These are phyloP conservation scores for Melanaphis sacchari DNA, from an alignment of 1,140 invertebrate genomes.

Conservation along the genomic window DNA sequence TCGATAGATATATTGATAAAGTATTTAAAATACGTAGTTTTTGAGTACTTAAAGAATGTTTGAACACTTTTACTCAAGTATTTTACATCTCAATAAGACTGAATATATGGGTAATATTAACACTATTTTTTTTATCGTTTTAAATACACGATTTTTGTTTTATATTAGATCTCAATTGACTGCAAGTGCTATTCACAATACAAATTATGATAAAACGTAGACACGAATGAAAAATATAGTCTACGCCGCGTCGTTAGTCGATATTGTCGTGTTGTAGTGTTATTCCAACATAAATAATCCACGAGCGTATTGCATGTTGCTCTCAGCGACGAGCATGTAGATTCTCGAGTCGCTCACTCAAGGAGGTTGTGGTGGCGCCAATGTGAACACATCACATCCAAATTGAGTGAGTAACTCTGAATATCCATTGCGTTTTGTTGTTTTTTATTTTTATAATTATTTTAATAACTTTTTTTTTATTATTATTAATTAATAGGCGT, in stretches of 20 bases:
- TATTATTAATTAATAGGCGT: too few relatives aligned
- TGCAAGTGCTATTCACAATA: background rate
- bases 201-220: too few relatives aligned
- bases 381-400: slow-evolving; percentile 91
- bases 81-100: background rate
- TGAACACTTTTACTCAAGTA: too few relatives aligned
- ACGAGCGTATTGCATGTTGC: too few relatives aligned
- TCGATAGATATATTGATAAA: too few relatives aligned
- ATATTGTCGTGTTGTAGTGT: background rate
- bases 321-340: too few relatives aligned
- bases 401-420: slow-evolving; percentile 88
- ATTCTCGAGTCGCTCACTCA: slow-evolving; percentile 83
- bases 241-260: background rate
- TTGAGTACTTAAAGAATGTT: too few relatives aligned
- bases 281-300: too few relatives aligned
- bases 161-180: background rate
- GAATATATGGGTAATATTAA: background rate
- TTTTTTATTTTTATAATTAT: background rate
- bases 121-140: background rate
- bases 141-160: background rate
- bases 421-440: background rate
- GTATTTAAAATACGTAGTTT: too few relatives aligned
- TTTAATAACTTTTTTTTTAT: background rate
- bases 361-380: slow-evolving; percentile 91
- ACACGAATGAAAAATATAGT: background rate